Evolutionary conservation across 2,113 vertebrate genomes (phyloP), one percentile per base, ranked within the genome.

Genomic region (Terrapene triunguis): DNA sequence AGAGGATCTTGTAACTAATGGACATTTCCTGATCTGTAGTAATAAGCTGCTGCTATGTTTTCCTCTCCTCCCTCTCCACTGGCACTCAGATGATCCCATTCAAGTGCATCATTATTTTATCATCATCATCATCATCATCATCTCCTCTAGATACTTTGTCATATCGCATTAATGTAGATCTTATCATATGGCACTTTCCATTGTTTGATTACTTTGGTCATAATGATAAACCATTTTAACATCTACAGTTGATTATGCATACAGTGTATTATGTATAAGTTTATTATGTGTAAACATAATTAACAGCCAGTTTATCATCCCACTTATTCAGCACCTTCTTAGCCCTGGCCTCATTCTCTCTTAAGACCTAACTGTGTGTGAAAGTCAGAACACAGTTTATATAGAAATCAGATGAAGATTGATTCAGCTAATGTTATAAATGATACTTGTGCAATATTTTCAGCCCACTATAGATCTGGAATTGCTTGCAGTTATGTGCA

Each of bases 231-330:
- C 57, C n/a, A 8, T 32, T 62, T 59, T 51, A 19, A 7, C n/a
- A 10, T 2, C 1, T 2, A 76, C 11, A 76, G 0, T 3, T 25
- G 55, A 35, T 35, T 2, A 1, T 1, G 1, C 1, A 25, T 6
- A 1, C 32, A 21, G 12, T 44, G 35, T 27, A 76, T 44, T 42
- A 44, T 42, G 38, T 47, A 44, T 25, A 76, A 24, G 11, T 76
- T 27, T 44, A 76, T 76, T 47, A 78, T 29, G 12, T 44, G 42
- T 47, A 78, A 47, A 47, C 22, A 72, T 72, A 72, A 72, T 72
- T 47, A 78, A 47, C 42, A 47, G 44, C 25, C 74, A 78, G 42
- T 78, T 78, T 29, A 78, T 44, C n/a, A 22, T 72, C 35, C 65
- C 65, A 72, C 65, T 38, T 72, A 72, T 38, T 72, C n/a, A 72